Base-by-base conservation (phyloP, 2,888 invertebrate genomes). In the Thereva unica region DNA sequence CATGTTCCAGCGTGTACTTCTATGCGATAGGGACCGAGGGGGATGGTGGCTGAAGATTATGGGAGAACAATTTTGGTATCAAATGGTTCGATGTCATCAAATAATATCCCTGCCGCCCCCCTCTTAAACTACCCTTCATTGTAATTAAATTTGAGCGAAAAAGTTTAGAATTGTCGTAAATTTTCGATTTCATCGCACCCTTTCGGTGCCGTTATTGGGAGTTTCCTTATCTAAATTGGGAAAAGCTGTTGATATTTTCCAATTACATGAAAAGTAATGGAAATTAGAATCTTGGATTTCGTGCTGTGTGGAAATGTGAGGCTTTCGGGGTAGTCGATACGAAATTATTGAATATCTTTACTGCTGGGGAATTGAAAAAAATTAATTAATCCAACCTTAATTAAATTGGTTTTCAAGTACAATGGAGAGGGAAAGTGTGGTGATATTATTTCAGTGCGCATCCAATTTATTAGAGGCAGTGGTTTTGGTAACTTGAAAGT, bases 81-180 rank as follows among this genome's bases (percentile, higher is more conserved):
- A 57, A 67, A 66, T 57, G 64, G 54, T 69, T 67, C 67, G 56
- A 65, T 69, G 67, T 67, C 61, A 67, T 69, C 67, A 57, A 69
- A 67, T 67, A 64, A 69, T 56, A 35, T 23, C 23, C 23, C 23
- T 23, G 23, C 52, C 41, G 40, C 49, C 44, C 42, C 57, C 42
- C 45, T 38, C 9, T 2, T 44, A 12, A 37, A 53, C 35, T 52
- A 41, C 54, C 45, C 41, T 64, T 61, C 63, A 38, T 37, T 56
- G 59, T 69, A 69, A 69, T 69, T 69, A 69, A 69, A 69, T 69
- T 69, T 69, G 59, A 57, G 44, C 49, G 66, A 66, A 57, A 66
- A 64, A 69, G 64, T 69, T 69, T 65, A 56, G 47, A 67, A 69
- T 67, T 61, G 67, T 67, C 67, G 64, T 69, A 69, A 69, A 69